These are phyloP conservation scores for Dromaius novaehollandiae DNA, from an alignment of 2,113 vertebrate genomes.

Conservation along the genomic window DNA sequence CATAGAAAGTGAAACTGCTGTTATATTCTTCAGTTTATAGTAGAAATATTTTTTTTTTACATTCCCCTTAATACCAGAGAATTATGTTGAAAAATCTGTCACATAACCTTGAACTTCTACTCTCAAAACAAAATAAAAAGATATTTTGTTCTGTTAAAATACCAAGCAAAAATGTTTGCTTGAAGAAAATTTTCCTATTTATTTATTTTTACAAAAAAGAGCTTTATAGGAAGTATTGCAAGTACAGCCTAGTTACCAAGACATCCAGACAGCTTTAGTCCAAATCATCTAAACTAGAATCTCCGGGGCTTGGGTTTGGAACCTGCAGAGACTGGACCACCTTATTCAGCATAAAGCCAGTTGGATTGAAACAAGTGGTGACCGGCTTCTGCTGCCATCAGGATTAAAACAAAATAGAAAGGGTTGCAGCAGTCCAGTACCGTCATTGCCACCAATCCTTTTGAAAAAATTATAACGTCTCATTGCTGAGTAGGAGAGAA, in stretches of 20 bases:
- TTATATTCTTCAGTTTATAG: neutral
- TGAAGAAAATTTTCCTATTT: neutral
- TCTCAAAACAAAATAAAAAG: neutral
- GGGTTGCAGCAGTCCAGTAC: neutral
- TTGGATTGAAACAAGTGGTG: too few relatives aligned
- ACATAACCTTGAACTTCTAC: neutral
- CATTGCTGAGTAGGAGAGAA: neutral
- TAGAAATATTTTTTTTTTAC: neutral
- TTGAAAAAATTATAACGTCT: neutral
- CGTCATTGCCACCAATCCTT: neutral
- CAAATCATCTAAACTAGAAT: too few relatives aligned
- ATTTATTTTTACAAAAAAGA: neutral
- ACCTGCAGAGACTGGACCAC: too few relatives aligned
- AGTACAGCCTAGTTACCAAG: too few relatives aligned
- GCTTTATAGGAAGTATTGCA: neutral
- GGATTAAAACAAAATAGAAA: too few relatives aligned
- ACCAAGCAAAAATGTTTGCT: accelerated
- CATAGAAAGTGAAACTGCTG: neutral
- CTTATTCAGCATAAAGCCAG: too few relatives aligned
- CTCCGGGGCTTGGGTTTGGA: too few relatives aligned
- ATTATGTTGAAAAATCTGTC: neutral
- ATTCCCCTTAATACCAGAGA: neutral
- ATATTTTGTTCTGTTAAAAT: neutral
- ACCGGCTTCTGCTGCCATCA: too few relatives aligned
- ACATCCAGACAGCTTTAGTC: too few relatives aligned